Conservation (phyloP, 2,797 vertebrate genomes). For the Microctenopoma lineatum region DNA sequence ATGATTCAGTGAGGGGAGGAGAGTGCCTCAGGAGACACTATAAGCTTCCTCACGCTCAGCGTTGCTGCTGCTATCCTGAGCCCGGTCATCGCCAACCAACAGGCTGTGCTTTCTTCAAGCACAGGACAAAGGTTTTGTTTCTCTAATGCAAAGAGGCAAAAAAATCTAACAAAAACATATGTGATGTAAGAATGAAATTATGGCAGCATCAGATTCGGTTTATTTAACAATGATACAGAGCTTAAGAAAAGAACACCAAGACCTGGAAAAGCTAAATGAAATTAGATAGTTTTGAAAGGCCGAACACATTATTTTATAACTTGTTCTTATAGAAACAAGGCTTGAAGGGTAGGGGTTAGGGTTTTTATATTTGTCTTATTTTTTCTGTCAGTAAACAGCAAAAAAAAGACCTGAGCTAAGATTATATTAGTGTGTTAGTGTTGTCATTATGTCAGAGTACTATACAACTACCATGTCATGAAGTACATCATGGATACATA, state of each 20-base stretch:
- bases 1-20: constrained; percentile 36
- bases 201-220: background rate
- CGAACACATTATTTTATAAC: no score
- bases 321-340: no score
- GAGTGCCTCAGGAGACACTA: constrained; percentile 35
- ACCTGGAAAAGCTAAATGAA: no score
- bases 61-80: constrained; percentile 13
- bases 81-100: background rate
- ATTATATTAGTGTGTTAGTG: background rate
- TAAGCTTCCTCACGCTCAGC: constrained; percentile 27
- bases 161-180: no score
- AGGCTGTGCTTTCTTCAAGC: background rate
- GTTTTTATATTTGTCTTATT: background rate
- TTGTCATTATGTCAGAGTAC: background rate
- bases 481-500: background rate
- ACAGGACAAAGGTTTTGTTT: background rate
- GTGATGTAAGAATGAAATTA: background rate
- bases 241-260: no score
- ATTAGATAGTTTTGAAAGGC: no score
- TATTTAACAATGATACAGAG: background rate
- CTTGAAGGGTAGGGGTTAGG: no score
- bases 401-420: background rate
- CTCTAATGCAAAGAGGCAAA: background rate
- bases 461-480: background rate
- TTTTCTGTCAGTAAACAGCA: background rate